Base-by-base conservation (phyloP, 1,140 invertebrate genomes). In the Helicoverpa armigera region DNA sequence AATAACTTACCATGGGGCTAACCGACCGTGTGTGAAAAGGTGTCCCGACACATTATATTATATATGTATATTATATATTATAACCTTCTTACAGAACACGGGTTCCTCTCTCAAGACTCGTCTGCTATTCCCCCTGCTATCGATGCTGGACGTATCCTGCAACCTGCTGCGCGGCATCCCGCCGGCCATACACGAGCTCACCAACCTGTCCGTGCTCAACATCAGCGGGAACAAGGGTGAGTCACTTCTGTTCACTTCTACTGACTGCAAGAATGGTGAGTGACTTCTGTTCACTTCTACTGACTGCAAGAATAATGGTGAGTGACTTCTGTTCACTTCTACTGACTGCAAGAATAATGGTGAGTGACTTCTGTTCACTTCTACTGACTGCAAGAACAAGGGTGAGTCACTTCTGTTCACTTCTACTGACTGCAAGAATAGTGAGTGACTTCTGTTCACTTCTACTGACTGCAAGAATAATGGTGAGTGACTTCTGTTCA, bases 141-240 rank as follows among this genome's bases (percentile, higher is more conserved):
- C 35, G 35, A 43, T 43, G 35, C 35, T 43, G 5, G 35, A 43
- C 35, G 35, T 43, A 5, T 43, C 35, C 85, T 98, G 98, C 88
- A 99, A 99, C 94, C 76, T 94, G 82, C 83, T 95, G 65, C 91
- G 95, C 43, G 96, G 97, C 86, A 97, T 99, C 61, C 98, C 99
- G 2, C 91, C 96, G 0, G 97, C 97, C 67, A 97, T 99, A 69
- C 97, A 98, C 83, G 97, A 99, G 89, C 95, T 99, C 0, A 96
- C 94, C 58, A 98, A 98, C 90, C 95, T 99, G 0, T 98, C 98
- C 53, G 98, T 99, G n/a, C 95, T 99, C 9, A 99, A 99, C 91
- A 96, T 99, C 7, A 98, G 98, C 89, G 98, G 98, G 48, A 99
- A 99, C 94, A 94, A 95, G 92, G 96, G 97, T 97, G 88, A 90